Evolutionary conservation across 1,140 invertebrate genomes (phyloP).

Genomic region (Polypedilum vanderplanki): DNA sequence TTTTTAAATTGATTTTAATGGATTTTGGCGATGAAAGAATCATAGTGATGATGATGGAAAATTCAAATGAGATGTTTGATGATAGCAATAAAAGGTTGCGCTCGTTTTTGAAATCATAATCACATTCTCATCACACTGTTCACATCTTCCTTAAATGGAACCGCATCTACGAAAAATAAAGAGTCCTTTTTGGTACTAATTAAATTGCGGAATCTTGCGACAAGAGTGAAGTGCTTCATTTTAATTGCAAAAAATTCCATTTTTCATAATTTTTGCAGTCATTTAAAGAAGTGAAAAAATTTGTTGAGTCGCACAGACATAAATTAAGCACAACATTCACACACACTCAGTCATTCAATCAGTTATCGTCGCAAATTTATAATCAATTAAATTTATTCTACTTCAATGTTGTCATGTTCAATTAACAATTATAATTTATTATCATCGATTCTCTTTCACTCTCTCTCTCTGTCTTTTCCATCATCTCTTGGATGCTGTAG

Average conservation of each 20-base stretch:
- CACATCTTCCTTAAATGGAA: background rate
- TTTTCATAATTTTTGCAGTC: no score
- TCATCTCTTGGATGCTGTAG: no score
- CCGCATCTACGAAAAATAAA: background rate
- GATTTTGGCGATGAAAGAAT: background rate
- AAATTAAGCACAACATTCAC: no score
- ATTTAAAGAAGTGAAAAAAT: background rate
- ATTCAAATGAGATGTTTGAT: background rate
- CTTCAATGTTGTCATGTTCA: slow-evolving; percentile 9
- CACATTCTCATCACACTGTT: background rate
- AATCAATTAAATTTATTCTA: slow-evolving; percentile 7
- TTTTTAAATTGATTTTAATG: slow-evolving; percentile 8
- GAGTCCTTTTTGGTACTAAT: background rate
- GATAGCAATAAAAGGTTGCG: background rate
- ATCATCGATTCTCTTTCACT: no score
- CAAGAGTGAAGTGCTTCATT: background rate
- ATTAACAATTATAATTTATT: slow-evolving; percentile 6
- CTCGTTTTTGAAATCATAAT: background rate
- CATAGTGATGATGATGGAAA: background rate
- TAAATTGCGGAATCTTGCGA: background rate
- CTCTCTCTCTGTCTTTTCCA: no score
- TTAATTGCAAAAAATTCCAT: no score
- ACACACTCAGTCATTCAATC: no score
- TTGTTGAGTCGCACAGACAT: background rate
- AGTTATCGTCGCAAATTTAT: background rate